phyloP scores from a whole-genome alignment of 2,888 invertebrate genomes.

The Iselma pallidipennis region DNA sequence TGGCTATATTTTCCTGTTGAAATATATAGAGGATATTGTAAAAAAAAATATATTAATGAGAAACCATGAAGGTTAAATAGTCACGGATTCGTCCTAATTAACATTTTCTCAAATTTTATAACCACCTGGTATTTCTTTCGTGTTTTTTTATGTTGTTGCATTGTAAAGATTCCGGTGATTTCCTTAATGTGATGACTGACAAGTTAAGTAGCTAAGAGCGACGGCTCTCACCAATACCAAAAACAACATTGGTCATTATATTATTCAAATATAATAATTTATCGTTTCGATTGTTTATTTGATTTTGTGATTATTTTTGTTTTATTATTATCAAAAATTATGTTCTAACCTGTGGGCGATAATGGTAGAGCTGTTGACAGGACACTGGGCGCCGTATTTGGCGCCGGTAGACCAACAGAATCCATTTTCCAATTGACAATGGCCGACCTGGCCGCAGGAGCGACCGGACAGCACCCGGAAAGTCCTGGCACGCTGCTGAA shows the following conservation, averaged over 20 bases:
- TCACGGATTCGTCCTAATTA: neutral
- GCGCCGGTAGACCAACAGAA: slow-evolving; percentile 60
- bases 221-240: neutral
- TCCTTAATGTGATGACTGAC: neutral
- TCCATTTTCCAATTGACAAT: slow-evolving; percentile 66
- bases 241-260: neutral
- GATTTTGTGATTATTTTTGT: neutral
- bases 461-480: slow-evolving; percentile 58
- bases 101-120: neutral
- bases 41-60: neutral
- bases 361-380: slow-evolving; percentile 59
- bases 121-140: neutral
- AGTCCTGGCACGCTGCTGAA: slow-evolving; percentile 54
- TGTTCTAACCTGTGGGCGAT: slow-evolving; percentile 61
- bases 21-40: too few species aligned
- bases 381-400: slow-evolving; percentile 59
- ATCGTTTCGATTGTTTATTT: neutral
- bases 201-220: neutral
- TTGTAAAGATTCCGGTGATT: neutral
- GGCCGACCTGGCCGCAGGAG: slow-evolving; percentile 56
- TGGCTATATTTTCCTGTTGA: neutral
- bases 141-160: too few species aligned
- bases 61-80: neutral
- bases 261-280: too few species aligned
- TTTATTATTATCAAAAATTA: neutral